Evolutionary conservation across 2,888 invertebrate genomes (phyloP).

Genomic region (Sinhomidia bicolor): DNA sequence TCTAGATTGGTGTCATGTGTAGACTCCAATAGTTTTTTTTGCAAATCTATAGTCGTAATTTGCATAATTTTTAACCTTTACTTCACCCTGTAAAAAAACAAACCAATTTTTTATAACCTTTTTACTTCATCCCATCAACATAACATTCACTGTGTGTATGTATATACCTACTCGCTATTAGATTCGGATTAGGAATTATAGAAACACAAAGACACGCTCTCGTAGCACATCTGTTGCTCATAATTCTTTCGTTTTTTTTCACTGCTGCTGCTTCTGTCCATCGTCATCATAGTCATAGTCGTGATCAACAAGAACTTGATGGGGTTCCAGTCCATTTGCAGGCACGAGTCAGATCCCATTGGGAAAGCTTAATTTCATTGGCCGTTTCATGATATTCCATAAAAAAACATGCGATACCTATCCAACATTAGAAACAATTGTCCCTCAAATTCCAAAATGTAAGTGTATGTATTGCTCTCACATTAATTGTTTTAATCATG

Average conservation of each 20-base stretch:
- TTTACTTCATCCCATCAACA: neutral
- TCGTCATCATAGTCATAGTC: conserved; percentile 26
- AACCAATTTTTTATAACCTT: conserved; percentile 60
- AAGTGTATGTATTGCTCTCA: conserved; percentile 6
- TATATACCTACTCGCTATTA: neutral
- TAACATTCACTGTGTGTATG: neutral
- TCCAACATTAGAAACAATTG: neutral
- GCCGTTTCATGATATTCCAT: conserved; percentile 14
- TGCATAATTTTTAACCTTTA: conserved; percentile 39
- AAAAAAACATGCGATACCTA: conserved; percentile 25
- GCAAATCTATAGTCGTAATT: conserved; percentile 52
- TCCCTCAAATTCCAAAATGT: conserved; percentile 5
- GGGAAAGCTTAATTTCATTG: conserved; percentile 64
- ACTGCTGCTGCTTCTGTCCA: neutral
- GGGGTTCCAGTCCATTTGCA: conserved; percentile 66
- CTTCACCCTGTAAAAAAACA: conserved; percentile 25
- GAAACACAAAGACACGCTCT: conserved; percentile 31
- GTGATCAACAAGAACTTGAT: conserved; percentile 4
- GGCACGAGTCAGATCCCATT: conserved; percentile 65
- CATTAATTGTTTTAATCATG: conserved; percentile 70
- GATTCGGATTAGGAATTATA: neutral
- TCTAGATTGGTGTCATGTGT: neutral
- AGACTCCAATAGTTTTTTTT: conserved; percentile 35
- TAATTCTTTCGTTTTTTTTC: neutral
- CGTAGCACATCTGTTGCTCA: conserved; percentile 62